A percentile compares a stretch with the other conserved stretches of the same genome.
Conservation (phyloP, 1,140 invertebrate genomes). For the Drosophila orosa region DNA sequence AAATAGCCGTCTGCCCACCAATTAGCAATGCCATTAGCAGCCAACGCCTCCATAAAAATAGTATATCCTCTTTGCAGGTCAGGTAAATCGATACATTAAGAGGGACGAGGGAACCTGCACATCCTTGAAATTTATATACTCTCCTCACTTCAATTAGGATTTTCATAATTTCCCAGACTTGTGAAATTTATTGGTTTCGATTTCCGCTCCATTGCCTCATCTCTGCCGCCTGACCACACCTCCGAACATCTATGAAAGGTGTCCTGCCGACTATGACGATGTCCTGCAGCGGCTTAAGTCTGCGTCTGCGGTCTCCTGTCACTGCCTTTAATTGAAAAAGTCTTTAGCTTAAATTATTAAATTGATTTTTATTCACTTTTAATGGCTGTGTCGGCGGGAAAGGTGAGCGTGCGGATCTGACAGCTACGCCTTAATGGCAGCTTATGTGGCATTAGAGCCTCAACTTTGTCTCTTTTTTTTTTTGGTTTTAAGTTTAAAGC, state of each 20-base stretch:
- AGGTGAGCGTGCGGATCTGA: slow-evolving; percentile 30
- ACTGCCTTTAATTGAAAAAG: slow-evolving; percentile 70
- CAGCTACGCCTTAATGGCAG: slow-evolving; percentile 40
- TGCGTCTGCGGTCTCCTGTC: slow-evolving; percentile 38
- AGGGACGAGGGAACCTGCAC: slow-evolving; percentile 11
- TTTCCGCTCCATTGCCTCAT: slow-evolving; percentile 73
- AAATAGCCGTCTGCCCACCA: slow-evolving; percentile 50
- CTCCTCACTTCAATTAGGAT: slow-evolving; percentile 71
- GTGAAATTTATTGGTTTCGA: slow-evolving; percentile 79
- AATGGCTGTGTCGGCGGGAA: slow-evolving; percentile 31
- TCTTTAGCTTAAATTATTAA: slow-evolving; percentile 80
- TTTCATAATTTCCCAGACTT: slow-evolving; percentile 77
- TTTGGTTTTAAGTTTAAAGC: slow-evolving; percentile 60
- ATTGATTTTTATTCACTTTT: slow-evolving; percentile 79
- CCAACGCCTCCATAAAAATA: slow-evolving; percentile 48
- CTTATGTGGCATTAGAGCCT: slow-evolving; percentile 52
- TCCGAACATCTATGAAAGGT: slow-evolving; percentile 18
- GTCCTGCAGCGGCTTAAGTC: slow-evolving; percentile 31
- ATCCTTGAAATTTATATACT: slow-evolving; percentile 11
- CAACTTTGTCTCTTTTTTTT: slow-evolving; percentile 38
- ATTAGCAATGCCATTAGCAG: slow-evolving; percentile 73
- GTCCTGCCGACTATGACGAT: slow-evolving; percentile 52
- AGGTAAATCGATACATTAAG: slow-evolving; percentile 35
- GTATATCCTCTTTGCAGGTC: slow-evolving; percentile 26
- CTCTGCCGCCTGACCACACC: slow-evolving; percentile 45